A percentile compares a stretch with the other conserved stretches of the same genome.
These are phyloP conservation scores for Kryptopterus vitreolus DNA, from an alignment of 2,797 vertebrate genomes.

Conservation along the genomic window DNA sequence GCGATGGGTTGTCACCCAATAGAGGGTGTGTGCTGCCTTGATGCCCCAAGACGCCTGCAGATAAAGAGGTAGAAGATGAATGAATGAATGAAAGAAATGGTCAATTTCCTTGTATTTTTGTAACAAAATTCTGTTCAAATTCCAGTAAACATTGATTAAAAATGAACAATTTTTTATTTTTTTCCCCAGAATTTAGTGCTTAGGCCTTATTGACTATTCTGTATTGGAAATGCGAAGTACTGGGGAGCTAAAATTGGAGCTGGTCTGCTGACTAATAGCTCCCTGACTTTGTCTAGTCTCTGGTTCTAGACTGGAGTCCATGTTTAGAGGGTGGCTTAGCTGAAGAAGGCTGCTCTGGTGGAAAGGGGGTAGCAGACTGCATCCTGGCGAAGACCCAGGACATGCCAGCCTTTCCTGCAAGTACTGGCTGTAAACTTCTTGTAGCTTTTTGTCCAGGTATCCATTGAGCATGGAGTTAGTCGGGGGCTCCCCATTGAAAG, in stretches of 20 bases:
- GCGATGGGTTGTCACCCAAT: no score
- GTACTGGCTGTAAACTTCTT: conserved; percentile 86
- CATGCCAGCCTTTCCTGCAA: conserved; percentile 83
- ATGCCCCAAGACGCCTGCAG: no score
- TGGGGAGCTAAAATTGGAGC: conserved; percentile 73
- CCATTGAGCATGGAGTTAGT: conserved; percentile 84
- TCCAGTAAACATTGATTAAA: background rate
- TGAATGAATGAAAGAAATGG: no score
- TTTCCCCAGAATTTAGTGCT: background rate
- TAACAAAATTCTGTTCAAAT: background rate
- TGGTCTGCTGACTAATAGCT: conserved; percentile 52
- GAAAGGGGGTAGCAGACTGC: conserved; percentile 62
- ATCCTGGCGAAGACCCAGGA: conserved; percentile 67
- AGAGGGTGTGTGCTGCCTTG: no score
- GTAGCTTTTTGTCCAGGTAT: conserved; percentile 83
- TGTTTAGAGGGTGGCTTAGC: conserved; percentile 31
- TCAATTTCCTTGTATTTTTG: background rate
- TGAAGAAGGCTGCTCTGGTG: conserved; percentile 55
- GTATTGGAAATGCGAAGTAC: conserved; percentile 69
- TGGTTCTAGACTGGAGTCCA: conserved; percentile 55
- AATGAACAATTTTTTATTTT: background rate
- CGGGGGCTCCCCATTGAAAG: conserved; percentile 71
- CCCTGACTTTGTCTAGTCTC: conserved; percentile 34
- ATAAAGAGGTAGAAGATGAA: no score
- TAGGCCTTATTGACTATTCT: conserved; percentile 22